A percentile compares a stretch with the other conserved stretches of the same genome.
phyloP scores from a whole-genome alignment of 2,797 vertebrate genomes.

The Mastacembelus armatus region DNA sequence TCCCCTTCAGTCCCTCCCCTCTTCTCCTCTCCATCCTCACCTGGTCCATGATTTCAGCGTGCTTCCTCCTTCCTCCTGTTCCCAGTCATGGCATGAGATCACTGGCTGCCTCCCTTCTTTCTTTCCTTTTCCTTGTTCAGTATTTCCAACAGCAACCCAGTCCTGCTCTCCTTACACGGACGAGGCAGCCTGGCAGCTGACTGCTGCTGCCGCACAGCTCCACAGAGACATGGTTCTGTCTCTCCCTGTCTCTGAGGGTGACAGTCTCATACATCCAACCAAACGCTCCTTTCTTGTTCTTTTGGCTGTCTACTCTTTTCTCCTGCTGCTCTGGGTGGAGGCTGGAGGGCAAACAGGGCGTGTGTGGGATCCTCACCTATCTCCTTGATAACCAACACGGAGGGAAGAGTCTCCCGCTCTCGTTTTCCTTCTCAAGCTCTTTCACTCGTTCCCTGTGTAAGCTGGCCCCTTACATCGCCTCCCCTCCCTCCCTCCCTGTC shows the following conservation, averaged over 20 bases:
- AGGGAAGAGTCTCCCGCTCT: constrained; percentile 73
- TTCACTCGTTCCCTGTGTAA: constrained; percentile 63
- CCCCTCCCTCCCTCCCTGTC: constrained; percentile 48
- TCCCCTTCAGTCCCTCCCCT: constrained; percentile 43
- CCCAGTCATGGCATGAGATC: constrained; percentile 76
- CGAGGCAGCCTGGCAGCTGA: constrained; percentile 63
- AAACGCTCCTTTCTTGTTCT: constrained; percentile 23
- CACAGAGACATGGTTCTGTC: constrained; percentile 67
- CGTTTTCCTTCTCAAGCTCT: constrained; percentile 58
- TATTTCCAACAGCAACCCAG: constrained; percentile 54
- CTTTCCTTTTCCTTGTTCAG: constrained; percentile 37
- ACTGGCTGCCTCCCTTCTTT: constrained; percentile 24
- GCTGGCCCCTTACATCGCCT: constrained; percentile 54
- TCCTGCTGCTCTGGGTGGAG: constrained; percentile 31
- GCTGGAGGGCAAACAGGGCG: constrained; percentile 33
- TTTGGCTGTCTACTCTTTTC: constrained; percentile 14
- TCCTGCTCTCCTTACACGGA: constrained; percentile 60
- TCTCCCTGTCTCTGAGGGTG: constrained; percentile 51
- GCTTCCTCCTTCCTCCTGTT: constrained; percentile 77
- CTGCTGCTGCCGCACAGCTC: constrained; percentile 56
- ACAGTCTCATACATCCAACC: constrained; percentile 65
- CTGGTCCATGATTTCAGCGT: constrained; percentile 85
- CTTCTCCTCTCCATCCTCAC: constrained; percentile 73
- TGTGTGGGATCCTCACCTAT: constrained; percentile 41
- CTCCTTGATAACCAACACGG: constrained; percentile 53